Base-by-base conservation (phyloP, 2,888 invertebrate species). In the Melanchra persicariae region DNA sequence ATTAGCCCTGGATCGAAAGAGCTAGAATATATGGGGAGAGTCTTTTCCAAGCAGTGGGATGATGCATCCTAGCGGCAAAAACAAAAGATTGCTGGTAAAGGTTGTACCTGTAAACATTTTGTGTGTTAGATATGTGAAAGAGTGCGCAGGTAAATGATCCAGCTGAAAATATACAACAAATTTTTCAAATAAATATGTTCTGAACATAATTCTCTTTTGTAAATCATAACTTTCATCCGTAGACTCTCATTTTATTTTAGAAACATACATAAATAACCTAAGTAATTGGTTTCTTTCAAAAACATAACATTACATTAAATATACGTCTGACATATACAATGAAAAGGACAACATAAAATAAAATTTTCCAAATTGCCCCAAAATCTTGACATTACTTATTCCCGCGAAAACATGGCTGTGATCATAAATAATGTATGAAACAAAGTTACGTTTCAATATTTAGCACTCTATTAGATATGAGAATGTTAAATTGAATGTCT, bases 401-500 rank as follows among this genome's bases (percentile, higher is more conserved):
- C 1, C 26, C 30, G 10, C 60, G n/a, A 70, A 43, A 77, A 63
- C n/a, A 51, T 40, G 19, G 47, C 30, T 12, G n/a, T 2, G 40
- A 19, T 10, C 30, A 52, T 77, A 54, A 76, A 76, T 77, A 22
- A 49, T 24, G 4, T 26, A 55, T 60, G 49, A 59, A 57, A 76
- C 30, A 81, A 81, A 26, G 51, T 60, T 8, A 61, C 37, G 30
- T 62, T 81, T 49, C 55, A 77, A 77, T 81, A 77, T 77, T 77
- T 81, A 77, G 77, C 77, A 81, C 64, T 81, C 64, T 52, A 82
- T 71, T 71, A 71, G 43, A 60, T 71, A 71, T 37, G 52, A 60
- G 24, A 57, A 61, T 57, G 71, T 65, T 77, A 78, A 81, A 82
- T 77, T 74, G 70, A 74, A 78, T 74, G 82, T 84, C 83, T 82